phyloP scores from a whole-genome alignment of 2,113 vertebrate species.

The Jacana jacana region DNA sequence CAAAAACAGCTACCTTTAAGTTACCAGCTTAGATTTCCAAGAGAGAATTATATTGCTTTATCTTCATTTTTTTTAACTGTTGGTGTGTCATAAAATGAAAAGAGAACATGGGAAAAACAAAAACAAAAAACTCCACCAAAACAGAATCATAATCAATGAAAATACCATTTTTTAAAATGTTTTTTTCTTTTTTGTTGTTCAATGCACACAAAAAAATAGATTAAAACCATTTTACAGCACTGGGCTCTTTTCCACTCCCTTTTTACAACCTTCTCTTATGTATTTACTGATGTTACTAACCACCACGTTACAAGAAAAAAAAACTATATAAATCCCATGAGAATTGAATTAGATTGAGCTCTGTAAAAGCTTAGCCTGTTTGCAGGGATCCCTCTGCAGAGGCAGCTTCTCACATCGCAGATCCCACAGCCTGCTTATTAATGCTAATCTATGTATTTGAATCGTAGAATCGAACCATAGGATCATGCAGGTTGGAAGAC shows the following conservation, averaged over 20 bases:
- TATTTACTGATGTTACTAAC: not conserved
- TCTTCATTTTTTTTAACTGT: not conserved
- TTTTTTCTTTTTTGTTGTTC: not conserved
- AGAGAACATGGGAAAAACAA: not conserved
- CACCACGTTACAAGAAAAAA: not conserved
- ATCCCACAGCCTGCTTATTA: not conserved
- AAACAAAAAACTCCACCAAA: not conserved
- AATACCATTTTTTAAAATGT: not conserved
- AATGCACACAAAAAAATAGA: not conserved
- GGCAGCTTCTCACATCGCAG: not conserved
- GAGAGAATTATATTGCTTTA: not conserved
- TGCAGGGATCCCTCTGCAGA: not conserved
- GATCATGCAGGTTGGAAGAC: too few relatives aligned
- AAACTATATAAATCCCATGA: too few relatives aligned
- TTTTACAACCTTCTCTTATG: not conserved
- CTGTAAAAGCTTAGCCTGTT: not conserved
- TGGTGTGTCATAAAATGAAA: not conserved
- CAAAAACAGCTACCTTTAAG: not conserved
- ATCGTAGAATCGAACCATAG: too few relatives aligned
- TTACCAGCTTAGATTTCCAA: not conserved
- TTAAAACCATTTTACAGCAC: not conserved
- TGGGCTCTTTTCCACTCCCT: not conserved
- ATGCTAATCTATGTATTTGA: not conserved
- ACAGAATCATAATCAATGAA: not conserved
- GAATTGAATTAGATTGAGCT: not conserved